Evolutionary conservation across 2,888 invertebrate species (phyloP), one percentile per base, ranked within the genome.

Genomic region (Coenonympha arcania): DNA sequence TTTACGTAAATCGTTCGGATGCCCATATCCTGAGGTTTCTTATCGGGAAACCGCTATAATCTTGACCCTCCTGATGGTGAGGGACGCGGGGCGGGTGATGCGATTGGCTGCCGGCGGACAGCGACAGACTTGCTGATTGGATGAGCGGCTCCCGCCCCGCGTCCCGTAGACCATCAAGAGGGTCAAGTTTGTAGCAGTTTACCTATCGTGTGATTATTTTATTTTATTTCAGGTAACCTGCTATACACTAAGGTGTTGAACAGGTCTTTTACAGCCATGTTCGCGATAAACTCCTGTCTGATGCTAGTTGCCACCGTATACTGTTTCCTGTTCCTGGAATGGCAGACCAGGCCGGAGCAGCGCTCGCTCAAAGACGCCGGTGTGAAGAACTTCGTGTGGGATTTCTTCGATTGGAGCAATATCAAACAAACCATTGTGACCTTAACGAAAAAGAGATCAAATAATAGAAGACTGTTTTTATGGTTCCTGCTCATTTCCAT

Each of bases 391-490:
- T 79, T 91, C 1, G 61, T 93, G 13, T 66, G 73, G 0, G 94
- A 94, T 65, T 93, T 93, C 67, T 93, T 94, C 58, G 93, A 93
- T 57, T 76, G 83, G 33, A 87, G 89, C 47, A 93, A 94, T 65
- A 88, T 92, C 0, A 73, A 79, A 6, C 88, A 89, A 19, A 93
- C 94, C 0, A 53, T 91, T 1, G 73, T 69, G 8, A 91, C 93
- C 0, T 64, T 94, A 3, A 72, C 87, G 0, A 92, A 89, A 63
- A 84, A 75, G 37, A 84, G 95, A 8, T 65, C 79, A 0, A 81
- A 88, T 4, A 87, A 89, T 52, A 79, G 89, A 6, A 87, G 93
- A 56, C 65, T 88, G 24, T 92, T 90, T 58, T 72, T 95, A 2
- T 88, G 91, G 75, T 79, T 93, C 28, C 73, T 94, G n/a, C 87